phyloP scores from a whole-genome alignment of 2,113 vertebrate species.

The Pimephales promelas region DNA sequence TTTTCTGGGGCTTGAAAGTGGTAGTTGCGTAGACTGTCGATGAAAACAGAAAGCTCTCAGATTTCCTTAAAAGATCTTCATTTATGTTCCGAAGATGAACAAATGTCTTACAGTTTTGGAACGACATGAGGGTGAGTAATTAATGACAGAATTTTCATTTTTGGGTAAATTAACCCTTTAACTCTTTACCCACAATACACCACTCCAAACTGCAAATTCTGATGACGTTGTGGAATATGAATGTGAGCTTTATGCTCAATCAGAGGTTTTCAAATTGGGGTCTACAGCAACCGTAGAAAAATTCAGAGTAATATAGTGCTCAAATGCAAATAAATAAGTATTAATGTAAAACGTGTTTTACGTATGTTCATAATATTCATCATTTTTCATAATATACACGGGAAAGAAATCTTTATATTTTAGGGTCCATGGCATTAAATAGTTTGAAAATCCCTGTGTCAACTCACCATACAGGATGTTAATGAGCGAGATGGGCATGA shows the following conservation, averaged over 20 bases:
- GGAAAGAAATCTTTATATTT: neutral
- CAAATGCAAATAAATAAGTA: neutral
- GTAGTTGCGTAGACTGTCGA: too few species aligned
- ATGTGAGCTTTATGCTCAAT: neutral
- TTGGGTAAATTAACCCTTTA: too few species aligned
- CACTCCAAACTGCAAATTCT: neutral
- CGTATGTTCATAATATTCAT: neutral
- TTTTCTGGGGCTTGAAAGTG: too few species aligned
- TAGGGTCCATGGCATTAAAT: neutral
- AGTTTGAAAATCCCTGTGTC: neutral
- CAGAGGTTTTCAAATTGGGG: neutral
- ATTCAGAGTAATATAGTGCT: neutral
- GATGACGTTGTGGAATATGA: neutral
- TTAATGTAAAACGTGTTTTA: neutral
- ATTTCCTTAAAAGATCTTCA: too few species aligned
- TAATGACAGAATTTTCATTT: too few species aligned
- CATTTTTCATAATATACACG: neutral
- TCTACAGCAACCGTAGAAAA: neutral
- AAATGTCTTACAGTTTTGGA: too few species aligned
- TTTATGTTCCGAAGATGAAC: too few species aligned
- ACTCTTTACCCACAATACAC: neutral
- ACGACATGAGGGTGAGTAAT: too few species aligned
- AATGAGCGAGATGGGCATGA: constrained; percentile 96
- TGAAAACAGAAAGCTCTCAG: too few species aligned
- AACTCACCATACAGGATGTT: constrained; percentile 96